Evolutionary conservation across 2,888 invertebrate genomes (phyloP).

Genomic region (Andrena minutula): DNA sequence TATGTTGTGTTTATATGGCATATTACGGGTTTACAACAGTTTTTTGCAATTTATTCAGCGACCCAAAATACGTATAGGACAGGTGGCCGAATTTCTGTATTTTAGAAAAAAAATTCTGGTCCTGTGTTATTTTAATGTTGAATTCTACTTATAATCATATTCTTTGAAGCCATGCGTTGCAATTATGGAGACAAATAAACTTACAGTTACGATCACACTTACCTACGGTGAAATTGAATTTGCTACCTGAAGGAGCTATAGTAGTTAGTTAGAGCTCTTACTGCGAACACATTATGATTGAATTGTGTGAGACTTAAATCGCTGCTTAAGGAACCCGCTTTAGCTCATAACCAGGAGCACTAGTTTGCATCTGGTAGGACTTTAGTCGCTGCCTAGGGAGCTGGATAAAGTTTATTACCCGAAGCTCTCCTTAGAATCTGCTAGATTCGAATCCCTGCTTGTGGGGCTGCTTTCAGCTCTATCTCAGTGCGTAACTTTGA

Average conservation of each 20-base stretch:
- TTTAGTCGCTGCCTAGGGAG: constrained; percentile 1
- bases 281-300: constrained; percentile 5
- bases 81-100: no score
- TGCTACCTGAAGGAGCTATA: background rate
- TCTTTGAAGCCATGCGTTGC: no score
- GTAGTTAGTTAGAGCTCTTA: constrained; percentile 8
- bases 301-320: constrained; percentile 4
- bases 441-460: background rate
- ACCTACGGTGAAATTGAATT: background rate
- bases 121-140: no score
- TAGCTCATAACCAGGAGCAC: constrained; percentile 7
- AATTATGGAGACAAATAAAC: no score
- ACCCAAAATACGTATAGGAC: no score
- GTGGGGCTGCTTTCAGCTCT: no score
- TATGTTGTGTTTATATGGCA: no score
- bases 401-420: background rate
- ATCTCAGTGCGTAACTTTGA: no score
- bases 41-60: no score
- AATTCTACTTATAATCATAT: no score
- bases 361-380: background rate
- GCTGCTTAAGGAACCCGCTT: background rate
- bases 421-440: constrained; percentile 3
- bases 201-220: background rate
- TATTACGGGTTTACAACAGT: no score
- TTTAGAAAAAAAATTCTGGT: no score